A percentile compares a stretch with the other conserved stretches of the same genome.
These are phyloP conservation scores for Panagrolaimus sp. DNA, from an alignment of 1,140 invertebrate genomes.

Conservation along the genomic window DNA sequence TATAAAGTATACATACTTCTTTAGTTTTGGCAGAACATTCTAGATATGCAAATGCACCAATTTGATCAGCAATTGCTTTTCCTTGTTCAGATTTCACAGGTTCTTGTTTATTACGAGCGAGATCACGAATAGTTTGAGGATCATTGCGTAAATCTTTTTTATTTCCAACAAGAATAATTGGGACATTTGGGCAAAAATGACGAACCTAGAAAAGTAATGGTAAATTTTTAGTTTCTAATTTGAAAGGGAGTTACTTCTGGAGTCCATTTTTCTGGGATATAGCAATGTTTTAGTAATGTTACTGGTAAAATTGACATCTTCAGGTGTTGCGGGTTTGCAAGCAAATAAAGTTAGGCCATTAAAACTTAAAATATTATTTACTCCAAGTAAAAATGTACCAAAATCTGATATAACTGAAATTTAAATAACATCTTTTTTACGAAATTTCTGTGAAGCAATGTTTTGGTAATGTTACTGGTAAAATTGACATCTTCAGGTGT, in stretches of 20 bases:
- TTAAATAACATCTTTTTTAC: too few species aligned
- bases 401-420: too few species aligned
- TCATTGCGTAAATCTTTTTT: slow-evolving; percentile 71
- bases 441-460: too few species aligned
- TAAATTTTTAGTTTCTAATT: not conserved
- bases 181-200: slow-evolving; percentile 95
- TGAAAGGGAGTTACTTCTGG: slow-evolving; percentile 66
- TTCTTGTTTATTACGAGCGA: slow-evolving; percentile 98
- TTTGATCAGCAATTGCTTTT: slow-evolving; percentile 95
- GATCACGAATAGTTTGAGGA: slow-evolving; percentile 85
- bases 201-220: slow-evolving; percentile 66
- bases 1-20: slow-evolving; percentile 68
- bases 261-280: slow-evolving; percentile 96
- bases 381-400: too few species aligned
- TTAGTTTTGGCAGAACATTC: slow-evolving; percentile 99
- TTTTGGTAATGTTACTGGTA: too few species aligned
- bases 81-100: slow-evolving; percentile 94
- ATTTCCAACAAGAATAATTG: slow-evolving; percentile 93
- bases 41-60: slow-evolving; percentile 95
- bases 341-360: too few species aligned
- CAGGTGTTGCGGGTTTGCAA: too few species aligned
- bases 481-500: too few species aligned
- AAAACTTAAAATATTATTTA: too few species aligned
- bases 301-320: too few species aligned
- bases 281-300: too few species aligned